These are phyloP conservation scores for Syngnathus rostellatus DNA, from an alignment of 2,797 vertebrate species.

Conservation along the genomic window DNA sequence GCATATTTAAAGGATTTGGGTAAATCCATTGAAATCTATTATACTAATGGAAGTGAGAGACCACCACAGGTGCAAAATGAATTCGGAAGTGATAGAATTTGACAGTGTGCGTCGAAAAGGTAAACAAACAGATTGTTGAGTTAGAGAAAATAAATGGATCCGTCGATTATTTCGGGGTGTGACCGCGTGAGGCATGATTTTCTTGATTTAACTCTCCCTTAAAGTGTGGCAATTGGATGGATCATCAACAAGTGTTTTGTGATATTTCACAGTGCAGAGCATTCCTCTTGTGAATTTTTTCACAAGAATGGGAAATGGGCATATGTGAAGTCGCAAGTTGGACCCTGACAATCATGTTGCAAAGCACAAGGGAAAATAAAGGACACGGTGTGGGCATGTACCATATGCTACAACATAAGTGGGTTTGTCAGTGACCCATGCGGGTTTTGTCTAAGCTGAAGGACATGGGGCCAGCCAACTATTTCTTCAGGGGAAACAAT, in stretches of 20 bases:
- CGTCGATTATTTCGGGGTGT: no score
- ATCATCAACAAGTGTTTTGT: neutral
- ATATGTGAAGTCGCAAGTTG: slow-evolving; percentile 25
- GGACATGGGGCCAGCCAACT: slow-evolving; percentile 16
- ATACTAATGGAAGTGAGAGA: no score
- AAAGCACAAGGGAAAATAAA: slow-evolving; percentile 34
- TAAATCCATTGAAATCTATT: no score
- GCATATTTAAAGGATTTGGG: no score
- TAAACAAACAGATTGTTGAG: no score
- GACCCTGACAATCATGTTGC: slow-evolving; percentile 23
- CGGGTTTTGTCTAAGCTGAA: slow-evolving; percentile 22
- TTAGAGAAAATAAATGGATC: no score
- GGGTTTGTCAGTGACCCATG: slow-evolving; percentile 14
- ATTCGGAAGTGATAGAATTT: no score
- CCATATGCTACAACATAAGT: slow-evolving; percentile 33
- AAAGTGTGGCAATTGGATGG: neutral
- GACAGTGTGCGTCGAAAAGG: no score
- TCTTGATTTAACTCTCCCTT: neutral
- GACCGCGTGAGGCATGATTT: neutral
- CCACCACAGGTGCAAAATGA: no score
- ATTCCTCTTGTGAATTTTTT: neutral
- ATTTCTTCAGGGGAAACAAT: slow-evolving; percentile 10
- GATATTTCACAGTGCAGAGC: neutral
- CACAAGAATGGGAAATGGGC: neutral
- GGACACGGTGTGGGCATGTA: slow-evolving; percentile 22